Base-by-base conservation (phyloP, 23 tunicate genomes). In the Oikopleura vanhoeffeni region DNA sequence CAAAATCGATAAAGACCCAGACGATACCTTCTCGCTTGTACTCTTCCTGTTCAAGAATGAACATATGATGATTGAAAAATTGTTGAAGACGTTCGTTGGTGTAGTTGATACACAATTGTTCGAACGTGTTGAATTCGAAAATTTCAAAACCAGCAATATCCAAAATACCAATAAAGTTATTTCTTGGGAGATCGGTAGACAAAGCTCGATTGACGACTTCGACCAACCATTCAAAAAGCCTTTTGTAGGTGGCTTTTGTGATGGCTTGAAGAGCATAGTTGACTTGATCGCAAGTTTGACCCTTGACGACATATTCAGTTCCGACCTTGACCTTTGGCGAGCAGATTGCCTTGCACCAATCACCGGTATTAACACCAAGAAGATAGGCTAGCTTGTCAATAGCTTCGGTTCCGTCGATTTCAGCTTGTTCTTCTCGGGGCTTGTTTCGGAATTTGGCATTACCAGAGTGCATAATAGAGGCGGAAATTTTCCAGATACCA, bases 351-450 rank as follows among this genome's bases (percentile, higher is more conserved):
- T 93, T 92, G 84, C 87, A 89, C 39, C 86, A 87, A 39, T 92
- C 97, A 39, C 92, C 89, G n/a, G 97, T 85, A 79, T 92, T 92
- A 27, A 92, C 83, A 8, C 93, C 93, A 39, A 92, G 93, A 1
- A 92, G 85, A 41, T 92, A 92, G 39, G 97, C 58, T 1, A 92
- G 60, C 57, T 92, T 92, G 82, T 92, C 97, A 13, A 92, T 92
- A 92, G 92, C 97, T 89, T 92, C 97, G 0, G 97, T 89, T 79
- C 97, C 97, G 83, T 92, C 97, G 0, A 92, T 49, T n/a, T n/a
- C n/a, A n/a, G n/a, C n/a, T n/a, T n/a, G n/a, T n/a, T n/a, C n/a
- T n/a, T n/a, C n/a, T n/a, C 97, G 40, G 1, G 97, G 97, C 85
- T 92, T 92, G 60, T 92, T 92, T 85, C 89, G 89, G 41, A 87